Percentiles rank a stretch among this genome's conserved stretches.
Conservation (phyloP, 2,113 vertebrate species). For the Cariama cristata region DNA sequence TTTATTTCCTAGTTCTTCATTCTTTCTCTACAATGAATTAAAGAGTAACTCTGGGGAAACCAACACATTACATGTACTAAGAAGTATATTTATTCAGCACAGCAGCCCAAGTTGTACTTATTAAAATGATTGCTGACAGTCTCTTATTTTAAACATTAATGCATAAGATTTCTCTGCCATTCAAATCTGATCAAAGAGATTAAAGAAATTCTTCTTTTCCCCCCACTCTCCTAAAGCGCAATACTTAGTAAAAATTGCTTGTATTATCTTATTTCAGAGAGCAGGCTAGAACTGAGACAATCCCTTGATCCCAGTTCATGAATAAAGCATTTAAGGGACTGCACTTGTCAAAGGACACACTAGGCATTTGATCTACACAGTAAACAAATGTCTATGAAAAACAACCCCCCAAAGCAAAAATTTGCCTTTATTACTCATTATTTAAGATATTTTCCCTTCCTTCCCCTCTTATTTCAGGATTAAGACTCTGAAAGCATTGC, state of each 20-base stretch:
- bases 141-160: slow-evolving; percentile 67
- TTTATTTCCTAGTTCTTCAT: slow-evolving; percentile 20
- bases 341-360: slow-evolving; percentile 55
- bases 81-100: slow-evolving; percentile 56
- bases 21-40: slow-evolving; percentile 20
- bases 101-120: slow-evolving; percentile 33
- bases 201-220: slow-evolving; percentile 39
- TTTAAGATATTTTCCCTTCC: neutral
- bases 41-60: slow-evolving; percentile 37
- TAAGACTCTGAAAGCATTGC: neutral
- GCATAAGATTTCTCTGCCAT: slow-evolving; percentile 50
- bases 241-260: slow-evolving; percentile 60
- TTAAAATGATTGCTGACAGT: slow-evolving; percentile 66
- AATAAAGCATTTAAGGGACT: slow-evolving; percentile 72
- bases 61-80: slow-evolving; percentile 9
- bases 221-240: slow-evolving; percentile 6
- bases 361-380: slow-evolving; percentile 51
- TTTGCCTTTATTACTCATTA: neutral
- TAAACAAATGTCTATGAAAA: slow-evolving; percentile 54
- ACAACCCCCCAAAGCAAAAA: neutral
- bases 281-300: slow-evolving; percentile 55
- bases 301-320: slow-evolving; percentile 68
- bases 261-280: slow-evolving; percentile 63
- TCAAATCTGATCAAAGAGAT: slow-evolving; percentile 66
- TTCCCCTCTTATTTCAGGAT: neutral